Evolutionary conservation across 2,888 invertebrate species (phyloP), one percentile per base, ranked within the genome.

Genomic region (Ypsolopha sequella): DNA sequence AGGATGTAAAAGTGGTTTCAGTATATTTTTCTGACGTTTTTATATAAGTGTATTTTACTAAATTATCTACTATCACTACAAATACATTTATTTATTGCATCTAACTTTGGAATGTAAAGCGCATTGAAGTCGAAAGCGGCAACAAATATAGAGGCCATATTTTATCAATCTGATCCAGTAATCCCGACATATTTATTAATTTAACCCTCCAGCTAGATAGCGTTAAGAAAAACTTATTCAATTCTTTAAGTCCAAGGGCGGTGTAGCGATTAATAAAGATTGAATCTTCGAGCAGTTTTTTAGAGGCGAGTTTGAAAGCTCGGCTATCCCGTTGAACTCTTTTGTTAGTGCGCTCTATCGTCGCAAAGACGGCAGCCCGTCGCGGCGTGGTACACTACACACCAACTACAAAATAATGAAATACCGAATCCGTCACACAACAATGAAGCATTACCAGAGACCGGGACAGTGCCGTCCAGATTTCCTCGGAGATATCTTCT

Each of bases 401-500:
- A 44, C 10, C 6, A 24, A 9, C 24, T 65, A 64, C 65, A 65
- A 60, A 68, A 60, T 66, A 51, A 61, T 43, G 24, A 70, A 71
- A 67, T 71, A 67, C 68, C 70, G 53, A 71, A 71, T 70, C 69
- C 66, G 66, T 70, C 71, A 68, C 65, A 70, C 68, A 69, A 70
- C 68, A 71, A 72, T 68, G 63, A 61, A 60, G 55, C 61, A 61
- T 63, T 71, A 66, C 70, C 66, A 62, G 59, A 63, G 63, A 69
- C 67, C 64, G 62, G 58, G 62, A 59, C 59, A 54, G 58, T 58
- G 56, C 56, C 14, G 9, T 33, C 53, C 58, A 60, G 68, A 69
- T 73, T 62, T 58, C 58, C 58, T 61, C 59, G 57, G 52, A 64
- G 66, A 68, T 70, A 64, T 62, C 62, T 61, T 61, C 55, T 53